These are phyloP conservation scores for Entomyzon cyanotis DNA, from an alignment of 2,113 vertebrate genomes.

Conservation along the genomic window DNA sequence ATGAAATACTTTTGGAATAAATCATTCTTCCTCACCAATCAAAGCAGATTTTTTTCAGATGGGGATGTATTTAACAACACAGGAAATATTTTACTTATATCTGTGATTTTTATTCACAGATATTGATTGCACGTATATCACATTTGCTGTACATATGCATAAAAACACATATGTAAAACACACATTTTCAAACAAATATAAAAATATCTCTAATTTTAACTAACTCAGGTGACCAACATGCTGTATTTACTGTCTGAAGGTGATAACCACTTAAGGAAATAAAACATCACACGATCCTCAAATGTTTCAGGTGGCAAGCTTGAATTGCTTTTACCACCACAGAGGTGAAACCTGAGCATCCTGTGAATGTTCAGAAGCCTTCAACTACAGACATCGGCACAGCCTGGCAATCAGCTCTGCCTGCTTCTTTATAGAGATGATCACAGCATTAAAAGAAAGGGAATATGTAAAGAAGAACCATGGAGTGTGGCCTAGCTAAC, in stretches of 20 bases:
- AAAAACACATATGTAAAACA: not conserved
- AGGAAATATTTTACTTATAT: not conserved
- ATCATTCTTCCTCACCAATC: not conserved
- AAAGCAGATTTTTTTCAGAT: not conserved
- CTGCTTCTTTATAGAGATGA: not conserved
- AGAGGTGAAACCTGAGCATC: not conserved
- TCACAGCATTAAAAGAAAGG: not conserved
- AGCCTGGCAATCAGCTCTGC: not conserved
- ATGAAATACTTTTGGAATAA: not conserved
- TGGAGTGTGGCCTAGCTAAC: not conserved
- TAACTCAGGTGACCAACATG: fast-evolving
- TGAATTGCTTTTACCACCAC: not conserved
- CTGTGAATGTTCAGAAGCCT: not conserved
- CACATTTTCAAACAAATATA: not conserved
- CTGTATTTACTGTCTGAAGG: not conserved
- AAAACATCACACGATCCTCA: not conserved
- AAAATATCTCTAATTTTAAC: not conserved
- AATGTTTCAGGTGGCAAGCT: not conserved
- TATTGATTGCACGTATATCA: not conserved
- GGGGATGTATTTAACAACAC: not conserved
- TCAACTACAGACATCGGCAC: not conserved
- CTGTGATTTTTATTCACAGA: not conserved
- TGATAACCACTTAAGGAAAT: not conserved
- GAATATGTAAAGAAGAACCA: not conserved
- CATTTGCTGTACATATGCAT: not conserved